phyloP scores from a whole-genome alignment of 2,113 vertebrate species.

The Galbula dea region DNA sequence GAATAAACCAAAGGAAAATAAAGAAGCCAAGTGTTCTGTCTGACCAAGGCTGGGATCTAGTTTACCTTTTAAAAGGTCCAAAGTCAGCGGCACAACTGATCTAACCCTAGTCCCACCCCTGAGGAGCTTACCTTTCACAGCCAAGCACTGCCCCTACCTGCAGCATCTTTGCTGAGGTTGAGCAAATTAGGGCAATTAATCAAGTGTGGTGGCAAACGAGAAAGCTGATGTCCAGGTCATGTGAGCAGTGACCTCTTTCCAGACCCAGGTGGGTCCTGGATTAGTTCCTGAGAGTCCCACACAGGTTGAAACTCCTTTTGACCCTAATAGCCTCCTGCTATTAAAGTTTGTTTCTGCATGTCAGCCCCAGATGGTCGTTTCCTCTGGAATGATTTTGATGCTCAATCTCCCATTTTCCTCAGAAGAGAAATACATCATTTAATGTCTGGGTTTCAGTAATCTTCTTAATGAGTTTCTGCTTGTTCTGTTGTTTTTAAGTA shows the following conservation, averaged over 20 bases:
- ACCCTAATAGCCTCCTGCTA: background rate
- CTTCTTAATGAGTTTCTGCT: conserved; percentile 9
- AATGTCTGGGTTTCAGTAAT: conserved; percentile 15
- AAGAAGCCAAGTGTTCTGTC: background rate
- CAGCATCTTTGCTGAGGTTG: background rate
- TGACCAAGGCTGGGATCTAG: background rate
- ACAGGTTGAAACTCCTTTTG: too few species aligned
- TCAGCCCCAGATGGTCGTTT: background rate
- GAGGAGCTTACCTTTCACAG: rapidly evolving
- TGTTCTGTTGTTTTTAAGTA: background rate
- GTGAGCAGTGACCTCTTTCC: background rate
- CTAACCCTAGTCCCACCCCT: background rate
- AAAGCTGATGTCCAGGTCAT: background rate
- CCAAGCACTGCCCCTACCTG: rapidly evolving
- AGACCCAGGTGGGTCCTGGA: background rate
- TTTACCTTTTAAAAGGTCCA: background rate
- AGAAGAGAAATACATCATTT: background rate
- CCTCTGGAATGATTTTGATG: background rate
- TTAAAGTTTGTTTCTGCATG: too few species aligned
- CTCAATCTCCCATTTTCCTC: background rate
- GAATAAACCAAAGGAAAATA: background rate
- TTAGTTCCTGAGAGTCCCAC: rapidly evolving
- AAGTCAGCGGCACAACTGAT: background rate
- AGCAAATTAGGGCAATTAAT: background rate
- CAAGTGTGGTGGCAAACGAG: rapidly evolving